These are phyloP conservation scores for Trichoplax adhaerens DNA, from an alignment of 37 sponge, comb jelly and placozoan species.

Conservation along the genomic window DNA sequence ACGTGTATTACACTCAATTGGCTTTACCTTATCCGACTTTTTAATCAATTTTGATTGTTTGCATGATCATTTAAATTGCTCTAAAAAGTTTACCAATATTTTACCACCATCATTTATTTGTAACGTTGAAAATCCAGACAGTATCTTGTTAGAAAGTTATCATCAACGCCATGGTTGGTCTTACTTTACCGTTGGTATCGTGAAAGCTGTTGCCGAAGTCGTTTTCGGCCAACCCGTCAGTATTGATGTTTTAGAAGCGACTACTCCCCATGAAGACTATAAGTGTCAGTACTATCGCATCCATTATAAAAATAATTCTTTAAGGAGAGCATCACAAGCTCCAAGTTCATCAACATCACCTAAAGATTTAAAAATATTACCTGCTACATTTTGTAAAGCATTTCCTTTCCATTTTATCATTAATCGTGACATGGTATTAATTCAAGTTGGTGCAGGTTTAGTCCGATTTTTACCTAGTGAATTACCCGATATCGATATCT, in stretches of 20 bases:
- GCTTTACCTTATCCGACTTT: slow-evolving; percentile 38
- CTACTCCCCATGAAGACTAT: too few relatives aligned
- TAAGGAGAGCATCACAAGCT: too few relatives aligned
- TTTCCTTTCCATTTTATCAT: slow-evolving; percentile 78
- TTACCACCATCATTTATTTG: slow-evolving; percentile 55
- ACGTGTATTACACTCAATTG: slow-evolving; percentile 29
- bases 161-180: slow-evolving; percentile 28
- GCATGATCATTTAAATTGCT: slow-evolving; percentile 38
- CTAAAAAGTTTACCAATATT: slow-evolving; percentile 42
- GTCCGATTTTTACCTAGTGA: slow-evolving; percentile 27
- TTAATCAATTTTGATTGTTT: slow-evolving; percentile 51
- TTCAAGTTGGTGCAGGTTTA: slow-evolving; percentile 36
- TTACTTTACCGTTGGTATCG: slow-evolving; percentile 41
- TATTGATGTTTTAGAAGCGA: slow-evolving; percentile 3
- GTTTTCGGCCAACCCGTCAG: slow-evolving; percentile 18
- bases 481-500: slow-evolving; percentile 2
- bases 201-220: slow-evolving; percentile 38
- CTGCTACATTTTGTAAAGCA: background rate
- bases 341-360: too few relatives aligned
- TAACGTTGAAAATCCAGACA: slow-evolving; percentile 1
- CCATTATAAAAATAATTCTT: too few relatives aligned
- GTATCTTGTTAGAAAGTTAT: slow-evolving; percentile 35
- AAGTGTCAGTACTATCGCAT: too few relatives aligned
- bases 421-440: slow-evolving; percentile 23
- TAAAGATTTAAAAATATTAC: background rate